A percentile compares a stretch with the other conserved stretches of the same genome.
Conservation (phyloP, 2,797 vertebrate species). For the Paramormyrops hopkinsi region DNA sequence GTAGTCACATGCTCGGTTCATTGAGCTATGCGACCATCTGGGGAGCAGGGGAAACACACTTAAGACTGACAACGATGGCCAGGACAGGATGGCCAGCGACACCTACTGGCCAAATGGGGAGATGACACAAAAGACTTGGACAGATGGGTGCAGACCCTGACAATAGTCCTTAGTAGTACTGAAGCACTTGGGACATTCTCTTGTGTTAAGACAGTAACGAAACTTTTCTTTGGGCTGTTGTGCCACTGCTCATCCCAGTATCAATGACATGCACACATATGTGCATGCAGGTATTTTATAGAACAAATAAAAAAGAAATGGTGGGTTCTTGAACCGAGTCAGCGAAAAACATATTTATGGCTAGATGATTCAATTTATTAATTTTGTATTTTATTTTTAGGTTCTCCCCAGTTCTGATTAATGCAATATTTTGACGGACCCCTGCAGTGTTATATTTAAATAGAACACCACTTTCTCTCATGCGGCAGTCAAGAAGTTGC, state of each 20-base stretch:
- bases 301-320: neutral
- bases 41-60: neutral
- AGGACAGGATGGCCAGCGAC: neutral
- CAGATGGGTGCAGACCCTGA: too few species aligned
- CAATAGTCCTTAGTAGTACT: neutral
- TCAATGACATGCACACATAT: neutral
- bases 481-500: neutral
- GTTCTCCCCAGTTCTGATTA: neutral
- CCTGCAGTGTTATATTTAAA: neutral
- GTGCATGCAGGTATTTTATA: neutral
- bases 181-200: neutral
- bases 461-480: neutral
- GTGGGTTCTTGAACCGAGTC: neutral
- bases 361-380: neutral
- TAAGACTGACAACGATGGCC: neutral
- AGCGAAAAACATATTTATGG: neutral
- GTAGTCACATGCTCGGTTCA: neutral
- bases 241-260: neutral
- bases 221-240: neutral
- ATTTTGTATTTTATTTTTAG: neutral
- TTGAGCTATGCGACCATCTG: neutral
- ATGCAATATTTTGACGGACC: neutral
- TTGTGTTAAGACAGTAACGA: neutral
- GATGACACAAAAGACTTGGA: too few species aligned
- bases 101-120: too few species aligned